Base-by-base conservation (phyloP, 2,113 vertebrate species). In the Sakesphorus luctuosus region DNA sequence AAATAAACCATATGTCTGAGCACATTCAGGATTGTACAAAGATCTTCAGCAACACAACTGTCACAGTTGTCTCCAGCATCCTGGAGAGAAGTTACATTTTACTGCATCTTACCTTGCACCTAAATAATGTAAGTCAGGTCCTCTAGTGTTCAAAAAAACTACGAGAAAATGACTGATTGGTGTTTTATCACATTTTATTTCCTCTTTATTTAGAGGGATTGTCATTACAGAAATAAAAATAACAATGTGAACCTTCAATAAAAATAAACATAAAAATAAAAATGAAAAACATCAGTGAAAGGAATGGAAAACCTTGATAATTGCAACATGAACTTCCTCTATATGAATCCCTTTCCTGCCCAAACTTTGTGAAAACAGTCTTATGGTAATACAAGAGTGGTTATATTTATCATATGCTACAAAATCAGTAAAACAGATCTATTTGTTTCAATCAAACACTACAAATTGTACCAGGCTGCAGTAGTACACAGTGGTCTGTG, bases 171-270 rank as follows among this genome's bases (percentile, higher is more conserved):
- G 47, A 83, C 78, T 94, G 84, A 85, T 36, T 77, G 56, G 12
- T 74, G 59, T 73, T 96, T 83, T 38, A 87, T 82, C 49, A 63
- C 11, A 43, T 71, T 91, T 87, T 94, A 91, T 89, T 87, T 93
- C 38, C 55, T 85, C 59, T 87, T 91, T 87, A 83, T 91, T 94
- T 94, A 93, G 72, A 94, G 29, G 13, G 26, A 58, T 10, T 91
- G 63, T 69, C 63, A 86, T 94, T 80, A 74, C 46, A 88, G 55
- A 93, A 91, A 93, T 94, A 58, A 91, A 96, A 97, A 88, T 47
- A 88, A 18, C 43, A 71, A 69, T 62, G 61, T 62, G 90, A 88
- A 50, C 11, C 29, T 79, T 94, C 67, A 93, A 35, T 79, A 93
- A 91, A 94, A 91, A 79, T 36, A 72, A 93, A 59, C 49, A 97